Conservation (phyloP, 2,888 invertebrate species). For the Carterocephalus palaemon region DNA sequence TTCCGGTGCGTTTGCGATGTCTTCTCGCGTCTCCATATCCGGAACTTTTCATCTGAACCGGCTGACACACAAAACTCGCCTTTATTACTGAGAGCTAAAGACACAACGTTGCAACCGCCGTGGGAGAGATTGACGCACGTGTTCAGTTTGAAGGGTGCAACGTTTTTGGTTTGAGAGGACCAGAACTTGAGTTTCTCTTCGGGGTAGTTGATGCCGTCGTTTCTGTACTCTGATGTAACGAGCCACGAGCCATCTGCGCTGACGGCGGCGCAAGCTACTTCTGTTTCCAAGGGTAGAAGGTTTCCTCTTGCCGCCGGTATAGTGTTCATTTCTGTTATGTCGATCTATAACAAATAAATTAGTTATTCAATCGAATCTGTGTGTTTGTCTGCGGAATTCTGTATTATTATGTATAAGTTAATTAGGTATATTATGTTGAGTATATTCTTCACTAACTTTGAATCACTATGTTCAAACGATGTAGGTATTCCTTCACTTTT, state of each 20-base stretch:
- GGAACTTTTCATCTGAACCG: slow-evolving; percentile 65
- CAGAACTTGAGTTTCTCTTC: slow-evolving; percentile 72
- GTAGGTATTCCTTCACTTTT: too few relatives aligned
- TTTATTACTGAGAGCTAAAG: slow-evolving; percentile 54
- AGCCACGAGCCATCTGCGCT: slow-evolving; percentile 62
- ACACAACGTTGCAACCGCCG: slow-evolving; percentile 62
- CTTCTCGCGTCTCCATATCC: slow-evolving; percentile 61
- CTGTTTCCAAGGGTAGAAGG: slow-evolving; percentile 64
- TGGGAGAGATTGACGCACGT: slow-evolving; percentile 69
- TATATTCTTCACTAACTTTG: too few relatives aligned
- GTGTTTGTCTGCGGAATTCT: too few relatives aligned
- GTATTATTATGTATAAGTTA: too few relatives aligned
- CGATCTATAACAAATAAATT: slow-evolving; percentile 52
- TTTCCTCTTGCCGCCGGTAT: slow-evolving; percentile 63
- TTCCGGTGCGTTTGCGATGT: slow-evolving; percentile 37
- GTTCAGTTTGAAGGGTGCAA: slow-evolving; percentile 55
- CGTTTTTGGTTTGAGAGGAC: slow-evolving; percentile 40
- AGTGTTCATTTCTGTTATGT: slow-evolving; percentile 66
- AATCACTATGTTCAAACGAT: too few relatives aligned
- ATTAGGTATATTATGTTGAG: too few relatives aligned
- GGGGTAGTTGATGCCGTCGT: slow-evolving; percentile 62
- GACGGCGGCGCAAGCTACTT: slow-evolving; percentile 65
- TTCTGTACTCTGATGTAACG: slow-evolving; percentile 68
- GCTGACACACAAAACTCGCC: slow-evolving; percentile 68
- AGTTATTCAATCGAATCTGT: not conserved